phyloP scores from a whole-genome alignment of 1,140 invertebrate genomes.

The Drosophila prosaltans region DNA sequence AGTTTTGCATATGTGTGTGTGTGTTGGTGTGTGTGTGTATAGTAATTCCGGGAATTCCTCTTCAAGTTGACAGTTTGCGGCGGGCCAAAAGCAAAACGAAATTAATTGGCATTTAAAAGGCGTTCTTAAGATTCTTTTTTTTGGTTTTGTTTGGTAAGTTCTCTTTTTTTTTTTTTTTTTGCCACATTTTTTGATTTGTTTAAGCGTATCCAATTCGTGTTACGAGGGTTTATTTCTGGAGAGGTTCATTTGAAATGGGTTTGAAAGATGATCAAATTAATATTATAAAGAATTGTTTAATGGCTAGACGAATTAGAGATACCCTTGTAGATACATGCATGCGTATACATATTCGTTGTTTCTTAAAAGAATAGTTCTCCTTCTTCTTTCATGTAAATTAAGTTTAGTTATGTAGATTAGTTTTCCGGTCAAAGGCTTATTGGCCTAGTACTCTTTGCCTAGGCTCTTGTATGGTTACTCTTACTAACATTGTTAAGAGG shows the following conservation, averaged over 20 bases:
- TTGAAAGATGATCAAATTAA: not conserved
- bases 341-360: no score
- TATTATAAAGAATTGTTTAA: not conserved
- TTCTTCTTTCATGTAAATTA: no score
- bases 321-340: not conserved
- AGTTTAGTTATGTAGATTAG: no score
- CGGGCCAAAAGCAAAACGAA: constrained; percentile 33
- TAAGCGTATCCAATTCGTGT: constrained; percentile 30
- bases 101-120: constrained; percentile 76
- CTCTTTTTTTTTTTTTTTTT: constrained; percentile 5
- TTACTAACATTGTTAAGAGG: no score
- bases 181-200: constrained; percentile 3
- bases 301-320: not conserved
- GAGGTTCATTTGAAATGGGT: constrained; percentile 12
- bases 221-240: constrained; percentile 29
- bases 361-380: no score
- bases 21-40: constrained; percentile 27
- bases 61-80: constrained; percentile 60
- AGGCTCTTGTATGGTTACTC: no score
- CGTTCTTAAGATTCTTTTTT: constrained; percentile 50
- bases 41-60: constrained; percentile 60
- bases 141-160: not conserved
- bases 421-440: no score
- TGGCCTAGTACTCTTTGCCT: no score
- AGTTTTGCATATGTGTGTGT: not conserved